Evolutionary conservation across 1,140 invertebrate species (phyloP).

Genomic region (Coelopa frigida): DNA sequence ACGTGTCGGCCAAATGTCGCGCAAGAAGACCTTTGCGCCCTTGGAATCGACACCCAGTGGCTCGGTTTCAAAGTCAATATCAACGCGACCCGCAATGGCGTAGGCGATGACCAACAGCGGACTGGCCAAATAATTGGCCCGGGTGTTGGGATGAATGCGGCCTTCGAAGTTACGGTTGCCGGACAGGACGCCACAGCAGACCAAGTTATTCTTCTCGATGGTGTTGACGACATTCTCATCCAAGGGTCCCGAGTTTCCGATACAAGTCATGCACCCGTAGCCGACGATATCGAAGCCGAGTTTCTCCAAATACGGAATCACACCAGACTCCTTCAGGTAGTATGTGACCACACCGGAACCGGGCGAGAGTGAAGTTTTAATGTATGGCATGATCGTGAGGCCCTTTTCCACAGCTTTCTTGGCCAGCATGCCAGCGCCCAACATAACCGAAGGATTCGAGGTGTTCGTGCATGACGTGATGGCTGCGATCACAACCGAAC

Average conservation of each 20-base stretch:
- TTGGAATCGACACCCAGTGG: constrained; percentile 66
- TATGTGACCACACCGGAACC: constrained; percentile 97
- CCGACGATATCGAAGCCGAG: constrained; percentile 91
- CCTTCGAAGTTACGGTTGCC: constrained; percentile 98
- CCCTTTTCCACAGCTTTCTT: constrained; percentile 93
- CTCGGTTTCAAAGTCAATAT: constrained; percentile 90
- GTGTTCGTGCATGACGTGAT: constrained; percentile 99
- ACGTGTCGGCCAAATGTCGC: constrained; percentile 94
- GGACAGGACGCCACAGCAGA: constrained; percentile 90
- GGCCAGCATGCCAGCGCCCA: constrained; percentile 87
- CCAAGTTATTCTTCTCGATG: constrained; percentile 91
- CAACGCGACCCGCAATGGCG: constrained; percentile 86
- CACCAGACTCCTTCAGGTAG: constrained; percentile 78
- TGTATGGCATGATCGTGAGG: constrained; percentile 80
- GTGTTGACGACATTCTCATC: constrained; percentile 84
- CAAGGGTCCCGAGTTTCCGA: constrained; percentile 93
- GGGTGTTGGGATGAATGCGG: constrained; percentile 89
- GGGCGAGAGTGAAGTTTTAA: constrained; percentile 94
- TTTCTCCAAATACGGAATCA: constrained; percentile 76
- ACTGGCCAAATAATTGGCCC: constrained; percentile 94
- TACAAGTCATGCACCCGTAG: constrained; percentile 99
- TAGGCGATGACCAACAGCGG: constrained; percentile 95
- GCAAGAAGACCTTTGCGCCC: constrained; percentile 71
- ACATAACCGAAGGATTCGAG: constrained; percentile 95
- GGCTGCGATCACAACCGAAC: constrained; percentile 93